Conservation (phyloP, 2,888 invertebrate species). For the Hypomecis punctinalis region DNA sequence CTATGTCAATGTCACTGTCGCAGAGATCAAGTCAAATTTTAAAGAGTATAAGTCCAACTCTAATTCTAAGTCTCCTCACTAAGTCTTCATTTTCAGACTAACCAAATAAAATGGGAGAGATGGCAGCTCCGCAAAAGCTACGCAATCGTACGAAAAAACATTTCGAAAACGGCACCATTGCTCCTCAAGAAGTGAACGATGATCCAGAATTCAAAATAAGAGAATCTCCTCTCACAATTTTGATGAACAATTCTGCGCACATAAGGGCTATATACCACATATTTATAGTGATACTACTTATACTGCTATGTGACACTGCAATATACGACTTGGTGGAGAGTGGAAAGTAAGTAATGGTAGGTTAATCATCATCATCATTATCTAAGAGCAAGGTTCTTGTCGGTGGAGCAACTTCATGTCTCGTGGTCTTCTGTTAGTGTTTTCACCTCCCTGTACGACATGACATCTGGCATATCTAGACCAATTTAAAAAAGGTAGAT, state of each 20-base stretch:
- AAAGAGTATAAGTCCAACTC: no score
- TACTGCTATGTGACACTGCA: conserved; percentile 89
- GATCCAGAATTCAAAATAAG: conserved; percentile 85
- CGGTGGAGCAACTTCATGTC: no score
- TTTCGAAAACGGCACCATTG: conserved; percentile 53
- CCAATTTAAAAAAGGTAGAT: no score
- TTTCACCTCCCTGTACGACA: no score
- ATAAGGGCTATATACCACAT: conserved; percentile 94
- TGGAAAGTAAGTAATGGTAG: conserved; percentile 87
- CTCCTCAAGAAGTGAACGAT: conserved; percentile 48
- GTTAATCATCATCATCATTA: no score
- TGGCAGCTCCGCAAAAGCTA: conserved; percentile 31
- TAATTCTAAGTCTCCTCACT: no score
- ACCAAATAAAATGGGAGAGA: conserved; percentile 43
- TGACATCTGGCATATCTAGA: no score
- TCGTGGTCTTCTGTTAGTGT: no score
- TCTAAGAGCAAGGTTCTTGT: no score
- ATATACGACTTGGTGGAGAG: conserved; percentile 89
- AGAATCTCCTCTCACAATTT: conserved; percentile 92
- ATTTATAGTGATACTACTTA: conserved; percentile 90
- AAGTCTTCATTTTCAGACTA: conserved; percentile 17
- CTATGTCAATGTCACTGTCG: no score
- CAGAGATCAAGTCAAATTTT: no score
- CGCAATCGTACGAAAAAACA: conserved; percentile 44
- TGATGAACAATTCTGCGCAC: conserved; percentile 90